Base-by-base conservation (phyloP, 2,797 vertebrate genomes). In the Spinus pinus region DNA sequence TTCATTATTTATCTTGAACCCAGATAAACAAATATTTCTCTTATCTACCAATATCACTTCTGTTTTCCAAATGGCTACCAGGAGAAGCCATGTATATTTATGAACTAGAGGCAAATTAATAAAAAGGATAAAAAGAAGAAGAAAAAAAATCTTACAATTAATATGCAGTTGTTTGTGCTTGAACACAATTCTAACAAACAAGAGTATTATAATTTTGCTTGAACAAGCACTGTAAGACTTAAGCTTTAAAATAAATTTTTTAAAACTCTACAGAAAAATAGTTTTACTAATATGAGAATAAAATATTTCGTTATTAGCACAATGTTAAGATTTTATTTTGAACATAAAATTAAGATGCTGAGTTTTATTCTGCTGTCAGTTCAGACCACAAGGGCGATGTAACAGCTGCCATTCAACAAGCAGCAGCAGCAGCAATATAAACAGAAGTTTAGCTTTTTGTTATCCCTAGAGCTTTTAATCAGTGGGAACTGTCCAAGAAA, bases 1-100 rank as follows among this genome's bases (percentile, higher is more conserved):
- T 21, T 44, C 24, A 31, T 65, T 79, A 58, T 78, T 92, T 82
- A n/a, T 56, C 72, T 24, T 25, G 33, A 47, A 81, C 42, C 16
- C 39, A 81, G 74, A 73, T 22, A 90, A 65, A 78, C 7, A 90
- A 69, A 31, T 56, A 57, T 11, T 81, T 88, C 51, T 93, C 47
- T 10, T 37, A 62, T 49, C 54, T 56, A 42, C 20, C 31, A 51
- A 30, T 42, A 87, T 42, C 21, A 47, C 23, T 73, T 57, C 20
- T 51, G 3, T 44, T 81, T 92, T 85, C 30, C 49, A 87, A 73
- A 75, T 3, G 31, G 35, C 35, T 67, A 50, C 25, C 30, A 56
- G 33, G 12, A 78, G 37, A 81, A 83, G 27, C 22, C 74, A 57
- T 6, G 31, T 61, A 42, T 28, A n/a, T 44, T 47, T 69, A 69